Percentiles rank a stretch among this genome's conserved stretches.
These are phyloP conservation scores for Drosophila lacteicornis DNA, from an alignment of 1,140 invertebrate genomes.

Conservation along the genomic window DNA sequence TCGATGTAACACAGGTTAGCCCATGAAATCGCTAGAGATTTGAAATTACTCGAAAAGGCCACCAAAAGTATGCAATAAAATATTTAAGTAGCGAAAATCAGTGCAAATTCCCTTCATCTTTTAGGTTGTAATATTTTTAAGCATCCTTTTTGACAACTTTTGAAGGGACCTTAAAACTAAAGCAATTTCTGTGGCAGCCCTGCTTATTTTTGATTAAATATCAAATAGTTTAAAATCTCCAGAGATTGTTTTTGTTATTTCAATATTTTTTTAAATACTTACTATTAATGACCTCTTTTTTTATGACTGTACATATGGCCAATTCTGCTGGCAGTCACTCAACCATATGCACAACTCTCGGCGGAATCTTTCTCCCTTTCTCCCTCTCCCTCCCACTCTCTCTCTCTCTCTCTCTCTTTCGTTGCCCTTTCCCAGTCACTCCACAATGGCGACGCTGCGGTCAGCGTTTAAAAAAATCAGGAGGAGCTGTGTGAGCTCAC, in stretches of 20 bases:
- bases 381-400: background rate
- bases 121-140: too few relatives aligned
- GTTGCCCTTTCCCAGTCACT: constrained; percentile 17
- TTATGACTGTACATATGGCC: constrained; percentile 1
- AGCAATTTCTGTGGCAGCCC: too few relatives aligned
- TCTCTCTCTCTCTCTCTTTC: background rate
- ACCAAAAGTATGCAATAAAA: background rate
- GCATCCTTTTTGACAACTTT: too few relatives aligned
- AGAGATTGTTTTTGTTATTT: background rate
- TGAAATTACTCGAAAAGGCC: background rate
- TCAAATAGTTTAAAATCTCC: background rate
- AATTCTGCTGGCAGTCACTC: constrained; percentile 36
- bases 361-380: constrained; percentile 48
- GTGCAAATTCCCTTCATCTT: too few relatives aligned
- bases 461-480: constrained; percentile 68
- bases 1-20: too few relatives aligned
- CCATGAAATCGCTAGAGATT: too few relatives aligned
- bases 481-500: constrained; percentile 30
- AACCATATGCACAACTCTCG: constrained; percentile 75
- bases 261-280: too few relatives aligned
- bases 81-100: too few relatives aligned
- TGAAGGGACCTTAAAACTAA: too few relatives aligned
- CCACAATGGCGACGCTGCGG: constrained; percentile 72
- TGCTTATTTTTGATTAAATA: background rate
- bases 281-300: background rate